Evolutionary conservation across 2,797 vertebrate species (phyloP), one percentile per base, ranked within the genome.

Genomic region (Myoxocephalus aenaeus): DNA sequence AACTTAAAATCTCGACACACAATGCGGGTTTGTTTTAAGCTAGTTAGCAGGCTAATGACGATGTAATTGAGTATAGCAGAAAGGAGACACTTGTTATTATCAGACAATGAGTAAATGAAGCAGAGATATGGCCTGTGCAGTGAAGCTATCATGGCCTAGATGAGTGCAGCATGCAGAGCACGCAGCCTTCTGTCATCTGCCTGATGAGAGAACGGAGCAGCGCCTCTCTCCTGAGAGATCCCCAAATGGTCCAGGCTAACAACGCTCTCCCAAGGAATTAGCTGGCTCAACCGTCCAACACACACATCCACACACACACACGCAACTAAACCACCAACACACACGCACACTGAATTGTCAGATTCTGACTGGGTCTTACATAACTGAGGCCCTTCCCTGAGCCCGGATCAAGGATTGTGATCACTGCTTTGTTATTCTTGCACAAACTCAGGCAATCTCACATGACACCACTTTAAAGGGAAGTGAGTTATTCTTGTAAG

Each of bases 51-150:
- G 58, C 85, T 93, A 93, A 94, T 94, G 87, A 91, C 92, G 89
- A 90, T 65, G 79, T 93, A 93, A 92, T 93, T 93, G 92, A 89
- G 89, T 92, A 87, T 69, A 85, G 83, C 87, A 84, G 86, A 89
- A 82, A 85, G 83, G 90, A 92, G 90, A 91, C 90, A 89, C 84
- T 87, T 88, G 86, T 85, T 89, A 89, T 92, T 91, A 92, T 91
- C 91, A 90, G 86, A 87, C 87, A 88, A 86, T 87, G 89, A 89
- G 81, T 88, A 92, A 92, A 93, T 92, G 90, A 91, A 92, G 86
- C 90, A 74, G 85, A 82, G 89, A 92, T 91, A 92, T 77, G 86
- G 90, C 76, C 84, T 77, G 84, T 74, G 86, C 81, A 82, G 85
- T 2, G 73, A 80, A 70, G 81, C 83, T 85, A 87, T 89, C 82